Evolutionary conservation across 2,797 vertebrate genomes (phyloP).

Genomic region (Molossus molossus): DNA sequence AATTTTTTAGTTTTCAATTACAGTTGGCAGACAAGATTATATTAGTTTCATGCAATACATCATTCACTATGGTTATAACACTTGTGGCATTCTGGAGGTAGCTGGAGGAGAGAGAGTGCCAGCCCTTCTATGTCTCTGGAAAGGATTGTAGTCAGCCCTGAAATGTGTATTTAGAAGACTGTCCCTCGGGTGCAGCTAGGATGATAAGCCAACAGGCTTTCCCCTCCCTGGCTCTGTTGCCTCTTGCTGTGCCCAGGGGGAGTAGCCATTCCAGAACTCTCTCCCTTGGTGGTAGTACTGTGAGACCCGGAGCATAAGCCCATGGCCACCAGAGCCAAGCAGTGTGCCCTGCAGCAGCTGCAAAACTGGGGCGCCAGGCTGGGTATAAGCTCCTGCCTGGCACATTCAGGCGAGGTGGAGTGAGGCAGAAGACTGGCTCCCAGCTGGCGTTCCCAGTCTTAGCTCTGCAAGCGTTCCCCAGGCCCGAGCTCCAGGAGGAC

Average conservation of each 20-base stretch:
- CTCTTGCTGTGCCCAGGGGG: background rate
- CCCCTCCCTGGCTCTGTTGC: background rate
- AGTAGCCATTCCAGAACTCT: background rate
- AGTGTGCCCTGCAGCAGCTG: background rate
- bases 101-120: background rate
- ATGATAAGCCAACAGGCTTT: background rate
- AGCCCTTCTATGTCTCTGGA: background rate
- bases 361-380: background rate
- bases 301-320: background rate
- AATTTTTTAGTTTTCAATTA: background rate
- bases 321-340: background rate
- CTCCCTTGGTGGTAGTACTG: background rate
- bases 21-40: background rate
- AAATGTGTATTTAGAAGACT: background rate
- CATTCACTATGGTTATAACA: background rate
- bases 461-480: background rate
- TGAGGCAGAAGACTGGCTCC: background rate
- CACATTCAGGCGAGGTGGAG: rapidly evolving
- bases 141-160: background rate
- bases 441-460: background rate
- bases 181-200: background rate
- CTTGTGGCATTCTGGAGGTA: background rate
- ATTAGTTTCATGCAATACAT: background rate
- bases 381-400: background rate
- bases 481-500: background rate